These are phyloP conservation scores for Hypolimnas misippus DNA, from an alignment of 2,888 invertebrate species.

Conservation along the genomic window DNA sequence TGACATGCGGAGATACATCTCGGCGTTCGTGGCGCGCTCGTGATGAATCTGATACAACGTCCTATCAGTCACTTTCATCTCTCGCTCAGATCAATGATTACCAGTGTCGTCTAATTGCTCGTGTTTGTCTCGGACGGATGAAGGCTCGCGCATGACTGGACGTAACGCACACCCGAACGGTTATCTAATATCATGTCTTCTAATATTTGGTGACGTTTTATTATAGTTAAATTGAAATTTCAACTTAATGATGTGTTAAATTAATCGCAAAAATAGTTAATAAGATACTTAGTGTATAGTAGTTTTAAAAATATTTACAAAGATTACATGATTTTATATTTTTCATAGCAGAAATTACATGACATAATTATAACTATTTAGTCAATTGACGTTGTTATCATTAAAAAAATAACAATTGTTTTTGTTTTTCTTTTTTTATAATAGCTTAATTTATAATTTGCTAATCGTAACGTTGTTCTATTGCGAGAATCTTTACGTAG, in stretches of 20 bases:
- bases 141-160: slow-evolving; percentile 68
- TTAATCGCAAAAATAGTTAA: background rate
- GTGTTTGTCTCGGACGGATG: slow-evolving; percentile 67
- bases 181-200: slow-evolving; percentile 43
- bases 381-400: no score
- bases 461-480: no score
- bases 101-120: slow-evolving; percentile 78
- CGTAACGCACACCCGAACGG: slow-evolving; percentile 46
- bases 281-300: background rate
- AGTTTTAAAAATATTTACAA: no score
- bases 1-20: slow-evolving; percentile 62
- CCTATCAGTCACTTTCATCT: slow-evolving; percentile 81
- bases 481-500: no score
- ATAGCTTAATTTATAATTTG: no score
- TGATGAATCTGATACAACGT: slow-evolving; percentile 46
- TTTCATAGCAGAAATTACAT: no score
- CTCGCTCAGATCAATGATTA: slow-evolving; percentile 77
- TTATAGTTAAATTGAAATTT: slow-evolving; percentile 11
- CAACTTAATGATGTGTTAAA: background rate
- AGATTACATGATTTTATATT: no score
- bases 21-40: slow-evolving; percentile 48
- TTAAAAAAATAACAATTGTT: no score
- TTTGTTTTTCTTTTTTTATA: no score
- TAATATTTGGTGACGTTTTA: slow-evolving; percentile 46
- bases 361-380: no score